phyloP scores from a whole-genome alignment of 1,140 invertebrate genomes.

The Drosophila sturtevanti region DNA sequence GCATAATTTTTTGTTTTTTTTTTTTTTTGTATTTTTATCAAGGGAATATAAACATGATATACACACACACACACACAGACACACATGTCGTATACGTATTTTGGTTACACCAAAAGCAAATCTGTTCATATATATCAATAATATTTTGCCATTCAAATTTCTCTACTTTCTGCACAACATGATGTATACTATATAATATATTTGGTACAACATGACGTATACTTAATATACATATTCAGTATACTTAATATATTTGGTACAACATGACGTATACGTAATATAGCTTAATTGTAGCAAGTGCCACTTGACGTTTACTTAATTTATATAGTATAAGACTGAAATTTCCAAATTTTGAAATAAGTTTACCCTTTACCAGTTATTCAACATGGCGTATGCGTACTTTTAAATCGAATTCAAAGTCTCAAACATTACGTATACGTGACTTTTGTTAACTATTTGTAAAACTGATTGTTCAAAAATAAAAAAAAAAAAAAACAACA shows the following conservation, averaged over 20 bases:
- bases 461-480: neutral
- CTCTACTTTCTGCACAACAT: neutral
- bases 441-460: neutral
- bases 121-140: no score
- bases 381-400: neutral
- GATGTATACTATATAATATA: no score
- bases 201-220: neutral
- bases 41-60: neutral
- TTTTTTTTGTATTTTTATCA: neutral
- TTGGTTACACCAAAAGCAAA: neutral
- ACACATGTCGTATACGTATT: conserved; percentile 1
- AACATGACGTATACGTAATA: conserved; percentile 19
- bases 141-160: neutral
- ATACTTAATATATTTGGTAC: no score
- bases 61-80: neutral
- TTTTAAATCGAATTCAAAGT: neutral
- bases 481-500: no score
- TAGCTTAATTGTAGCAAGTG: neutral
- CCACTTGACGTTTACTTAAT: neutral
- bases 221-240: neutral
- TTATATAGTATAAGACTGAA: neutral
- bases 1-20: conserved; percentile 4
- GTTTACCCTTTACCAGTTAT: neutral
- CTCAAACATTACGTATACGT: neutral
- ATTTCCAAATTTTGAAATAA: neutral